Evolutionary conservation across 2,888 invertebrate genomes (phyloP), one percentile per base, ranked within the genome.

Genomic region (Heliconius charithonia): DNA sequence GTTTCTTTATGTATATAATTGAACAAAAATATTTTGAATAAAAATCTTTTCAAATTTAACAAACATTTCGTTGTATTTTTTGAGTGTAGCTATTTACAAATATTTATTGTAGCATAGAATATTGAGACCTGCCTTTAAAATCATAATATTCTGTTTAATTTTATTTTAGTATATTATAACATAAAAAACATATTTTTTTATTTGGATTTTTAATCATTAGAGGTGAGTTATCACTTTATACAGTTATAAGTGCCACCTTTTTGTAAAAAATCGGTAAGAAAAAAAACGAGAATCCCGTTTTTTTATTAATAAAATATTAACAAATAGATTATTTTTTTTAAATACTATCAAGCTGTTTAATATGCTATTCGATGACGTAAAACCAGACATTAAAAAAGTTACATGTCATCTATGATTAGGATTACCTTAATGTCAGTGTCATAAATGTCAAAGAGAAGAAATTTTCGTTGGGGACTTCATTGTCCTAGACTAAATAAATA

Each of bases 401-500:
- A 67, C 32, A 4, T 22, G 9, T 25, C 25, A 41, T 25, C 41
- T 69, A 45, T 37, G 32, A n/a, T n/a, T n/a, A n/a, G n/a, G 41
- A 9, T 45, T 45, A 69, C 25, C 3, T 12, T n/a, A 56, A 59
- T 37, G 63, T 45, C 66, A 37, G 56, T 70, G 76, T 76, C 70
- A 66, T 62, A 71, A 73, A 72, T 72, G 72, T 72, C 72, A 72
- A 32, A 25, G 59, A 45, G 27, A 62, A 71, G 75, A 80, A 80
- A 72, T 75, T 71, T 79, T 75, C 71, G 62, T 77, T 51, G 27
- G 63, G 67, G 72, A 75, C 45, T 72, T 59, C 56, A 59, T 59
- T 59, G 37, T 72, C 59, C 73, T 27, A 27, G 75, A 73, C 65
- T 65, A 74, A 76, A 75, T 74, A 70, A 73, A 81, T 77, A 80